Conservation (phyloP, 2,888 invertebrate genomes). For the Therioaphis trifolii region DNA sequence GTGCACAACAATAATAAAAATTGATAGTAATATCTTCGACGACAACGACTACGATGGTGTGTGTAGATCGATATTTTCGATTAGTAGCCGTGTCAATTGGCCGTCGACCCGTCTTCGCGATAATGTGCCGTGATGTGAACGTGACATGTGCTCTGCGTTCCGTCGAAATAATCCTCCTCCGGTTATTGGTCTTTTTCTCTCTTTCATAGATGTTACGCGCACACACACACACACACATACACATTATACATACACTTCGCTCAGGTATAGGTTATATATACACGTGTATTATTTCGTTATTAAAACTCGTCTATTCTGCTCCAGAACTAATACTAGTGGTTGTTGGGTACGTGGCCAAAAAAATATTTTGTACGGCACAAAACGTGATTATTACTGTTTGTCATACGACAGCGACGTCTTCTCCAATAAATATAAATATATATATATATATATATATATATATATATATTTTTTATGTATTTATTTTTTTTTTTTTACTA, state of each 20-base stretch:
- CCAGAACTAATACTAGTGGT: conserved; percentile 39
- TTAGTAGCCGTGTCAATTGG: conserved; percentile 61
- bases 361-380: conserved; percentile 53
- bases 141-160: conserved; percentile 59
- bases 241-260: neutral
- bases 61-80: conserved; percentile 54
- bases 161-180: conserved; percentile 59
- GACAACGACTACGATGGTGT: neutral
- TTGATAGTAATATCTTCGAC: conserved; percentile 20
- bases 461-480: conserved; percentile 23
- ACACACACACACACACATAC: no score
- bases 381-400: conserved; percentile 53
- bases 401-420: conserved; percentile 38
- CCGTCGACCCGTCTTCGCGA: conserved; percentile 57
- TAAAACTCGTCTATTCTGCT: conserved; percentile 54
- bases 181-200: conserved; percentile 60
- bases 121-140: conserved; percentile 63
- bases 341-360: conserved; percentile 44
- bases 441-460: no score
- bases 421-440: no score
- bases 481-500: conserved; percentile 8
- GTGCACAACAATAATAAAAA: conserved; percentile 10
- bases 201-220: no score
- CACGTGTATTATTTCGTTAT: conserved; percentile 47
- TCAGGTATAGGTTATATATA: neutral